A percentile compares a stretch with the other conserved stretches of the same genome.
These are phyloP conservation scores for Tiphia femorata DNA, from an alignment of 2,888 invertebrate genomes.

Conservation along the genomic window DNA sequence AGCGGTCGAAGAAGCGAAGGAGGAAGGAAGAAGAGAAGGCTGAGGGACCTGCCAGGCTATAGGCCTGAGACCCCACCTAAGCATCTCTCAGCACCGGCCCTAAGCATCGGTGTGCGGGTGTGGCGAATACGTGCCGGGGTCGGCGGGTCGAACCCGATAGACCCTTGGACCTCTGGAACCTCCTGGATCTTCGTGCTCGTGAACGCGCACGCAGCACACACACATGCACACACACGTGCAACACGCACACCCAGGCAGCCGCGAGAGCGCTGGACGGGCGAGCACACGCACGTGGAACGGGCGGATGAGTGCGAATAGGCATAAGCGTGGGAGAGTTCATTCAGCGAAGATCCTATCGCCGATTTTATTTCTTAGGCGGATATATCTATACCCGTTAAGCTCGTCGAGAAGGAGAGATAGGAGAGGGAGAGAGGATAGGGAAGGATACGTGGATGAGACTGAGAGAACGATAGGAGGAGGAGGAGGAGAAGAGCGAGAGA, in stretches of 20 bases:
- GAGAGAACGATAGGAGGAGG: no score
- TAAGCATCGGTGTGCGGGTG: slow-evolving; percentile 66
- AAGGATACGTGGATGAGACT: slow-evolving; percentile 19
- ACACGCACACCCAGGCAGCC: neutral
- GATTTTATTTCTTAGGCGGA: slow-evolving; percentile 67
- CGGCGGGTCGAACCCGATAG: slow-evolving; percentile 63
- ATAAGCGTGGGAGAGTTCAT: slow-evolving; percentile 69
- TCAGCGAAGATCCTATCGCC: slow-evolving; percentile 68
- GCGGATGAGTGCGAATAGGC: slow-evolving; percentile 56
- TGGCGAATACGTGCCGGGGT: slow-evolving; percentile 69
- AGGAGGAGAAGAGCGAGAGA: no score
- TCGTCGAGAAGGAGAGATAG: neutral
- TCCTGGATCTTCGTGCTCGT: slow-evolving; percentile 51
- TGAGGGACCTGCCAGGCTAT: slow-evolving; percentile 20
- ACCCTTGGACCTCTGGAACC: slow-evolving; percentile 50
- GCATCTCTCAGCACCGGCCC: slow-evolving; percentile 55
- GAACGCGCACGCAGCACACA: slow-evolving; percentile 55
- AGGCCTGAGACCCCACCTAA: slow-evolving; percentile 59
- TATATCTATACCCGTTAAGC: slow-evolving; percentile 63
- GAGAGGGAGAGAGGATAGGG: neutral
- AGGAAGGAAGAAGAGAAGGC: neutral
- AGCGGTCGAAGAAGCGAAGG: neutral
- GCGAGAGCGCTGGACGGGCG: neutral
- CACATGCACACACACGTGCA: slow-evolving; percentile 22
- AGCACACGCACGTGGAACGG: slow-evolving; percentile 41